phyloP scores from a whole-genome alignment of 2,888 invertebrate species.

The Sinotaia quadrata region DNA sequence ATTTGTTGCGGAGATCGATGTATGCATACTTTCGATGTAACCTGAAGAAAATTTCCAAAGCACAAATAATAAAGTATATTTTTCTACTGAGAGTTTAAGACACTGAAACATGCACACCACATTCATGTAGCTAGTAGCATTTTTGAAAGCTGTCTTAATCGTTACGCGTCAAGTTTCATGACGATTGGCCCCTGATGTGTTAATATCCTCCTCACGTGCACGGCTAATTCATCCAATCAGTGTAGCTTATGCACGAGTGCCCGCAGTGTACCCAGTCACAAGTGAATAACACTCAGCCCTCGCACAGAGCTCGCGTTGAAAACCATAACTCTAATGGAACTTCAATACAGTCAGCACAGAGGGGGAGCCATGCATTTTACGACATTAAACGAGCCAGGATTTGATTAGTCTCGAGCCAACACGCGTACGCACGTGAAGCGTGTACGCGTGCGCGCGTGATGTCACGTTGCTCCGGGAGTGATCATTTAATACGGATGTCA shows the following conservation, averaged over 20 bases:
- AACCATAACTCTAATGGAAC: constrained; percentile 15
- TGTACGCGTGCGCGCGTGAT: background rate
- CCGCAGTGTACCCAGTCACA: constrained; percentile 10
- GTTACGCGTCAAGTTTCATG: too few species aligned
- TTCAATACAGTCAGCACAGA: background rate
- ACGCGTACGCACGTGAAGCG: background rate
- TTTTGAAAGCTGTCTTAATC: too few species aligned
- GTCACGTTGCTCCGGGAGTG: constrained; percentile 4
- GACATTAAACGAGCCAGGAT: background rate
- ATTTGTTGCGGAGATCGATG: too few species aligned
- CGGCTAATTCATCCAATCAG: constrained; percentile 2
- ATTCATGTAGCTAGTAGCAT: too few species aligned
- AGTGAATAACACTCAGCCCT: background rate
- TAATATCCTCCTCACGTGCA: too few species aligned
- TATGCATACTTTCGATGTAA: too few species aligned
- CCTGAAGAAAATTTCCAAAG: too few species aligned
- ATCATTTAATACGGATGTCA: background rate
- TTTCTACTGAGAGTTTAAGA: too few species aligned
- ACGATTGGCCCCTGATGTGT: too few species aligned
- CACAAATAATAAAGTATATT: too few species aligned
- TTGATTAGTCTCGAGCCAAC: background rate
- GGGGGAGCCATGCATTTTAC: background rate
- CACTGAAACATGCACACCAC: too few species aligned
- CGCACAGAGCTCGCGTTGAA: background rate
- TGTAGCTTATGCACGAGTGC: background rate